These are phyloP conservation scores for Barbus barbus DNA, from an alignment of 2,113 vertebrate species.

Conservation along the genomic window DNA sequence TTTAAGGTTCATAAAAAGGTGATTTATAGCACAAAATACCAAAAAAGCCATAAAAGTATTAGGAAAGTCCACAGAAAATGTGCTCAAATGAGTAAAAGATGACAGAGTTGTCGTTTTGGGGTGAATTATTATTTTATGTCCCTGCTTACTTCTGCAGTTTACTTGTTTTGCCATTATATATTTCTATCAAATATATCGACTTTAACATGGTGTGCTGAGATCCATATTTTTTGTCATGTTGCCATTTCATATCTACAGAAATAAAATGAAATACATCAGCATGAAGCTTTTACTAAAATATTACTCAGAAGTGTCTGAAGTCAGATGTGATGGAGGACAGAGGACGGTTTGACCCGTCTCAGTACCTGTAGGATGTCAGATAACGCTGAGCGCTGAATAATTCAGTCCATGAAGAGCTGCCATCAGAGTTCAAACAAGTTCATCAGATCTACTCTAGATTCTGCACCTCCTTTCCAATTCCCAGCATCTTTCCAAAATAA, in stretches of 20 bases:
- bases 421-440: neutral
- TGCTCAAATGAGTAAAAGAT: neutral
- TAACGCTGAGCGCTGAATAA: neutral
- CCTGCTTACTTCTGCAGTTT: conserved; percentile 13
- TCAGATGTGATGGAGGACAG: neutral
- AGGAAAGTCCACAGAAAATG: neutral
- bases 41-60: neutral
- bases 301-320: neutral
- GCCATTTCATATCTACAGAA: conserved; percentile 45
- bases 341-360: neutral
- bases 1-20: neutral
- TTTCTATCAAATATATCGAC: conserved; percentile 41
- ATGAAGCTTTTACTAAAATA: conserved; percentile 8
- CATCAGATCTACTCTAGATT: neutral
- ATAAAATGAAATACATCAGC: conserved; percentile 36
- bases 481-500: neutral
- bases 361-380: neutral
- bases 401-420: neutral
- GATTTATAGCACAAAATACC: neutral
- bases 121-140: neutral
- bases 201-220: conserved; percentile 47
- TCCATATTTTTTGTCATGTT: conserved; percentile 51
- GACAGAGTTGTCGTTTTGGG: neutral
- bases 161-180: conserved; percentile 35
- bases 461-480: neutral